These are phyloP conservation scores for Danio albolineatus DNA, from an alignment of 2,797 vertebrate species.

Conservation along the genomic window DNA sequence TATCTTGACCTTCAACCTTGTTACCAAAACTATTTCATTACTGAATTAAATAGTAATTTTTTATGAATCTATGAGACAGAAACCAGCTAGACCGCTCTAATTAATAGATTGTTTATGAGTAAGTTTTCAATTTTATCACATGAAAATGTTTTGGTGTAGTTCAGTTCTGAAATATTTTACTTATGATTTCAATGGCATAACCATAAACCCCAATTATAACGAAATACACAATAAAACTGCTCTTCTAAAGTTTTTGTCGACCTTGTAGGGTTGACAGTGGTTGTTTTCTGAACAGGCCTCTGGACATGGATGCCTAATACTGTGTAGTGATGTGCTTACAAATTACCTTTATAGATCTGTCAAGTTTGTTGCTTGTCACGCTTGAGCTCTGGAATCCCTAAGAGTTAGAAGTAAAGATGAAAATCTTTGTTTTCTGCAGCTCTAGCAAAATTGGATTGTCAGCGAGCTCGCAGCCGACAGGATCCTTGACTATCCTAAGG, in stretches of 20 bases:
- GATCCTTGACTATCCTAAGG: conserved; percentile 20
- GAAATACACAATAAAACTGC: background rate
- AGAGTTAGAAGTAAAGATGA: conserved; percentile 25
- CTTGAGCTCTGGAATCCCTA: conserved; percentile 29
- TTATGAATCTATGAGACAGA: background rate
- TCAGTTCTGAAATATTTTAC: background rate
- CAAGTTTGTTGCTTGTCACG: conserved; percentile 33
- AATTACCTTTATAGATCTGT: conserved; percentile 29
- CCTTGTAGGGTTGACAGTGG: background rate
- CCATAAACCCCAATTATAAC: background rate
- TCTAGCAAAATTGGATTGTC: conserved; percentile 28
- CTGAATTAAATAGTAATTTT: background rate
- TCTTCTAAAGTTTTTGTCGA: background rate
- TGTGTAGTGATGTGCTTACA: conserved; percentile 17
- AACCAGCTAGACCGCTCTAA: background rate
- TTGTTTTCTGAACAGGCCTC: background rate
- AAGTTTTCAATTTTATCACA: background rate
- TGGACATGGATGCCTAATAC: conserved; percentile 32
- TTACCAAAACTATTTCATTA: background rate
- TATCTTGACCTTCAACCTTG: background rate
- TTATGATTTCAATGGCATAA: background rate
- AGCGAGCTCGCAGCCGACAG: background rate
- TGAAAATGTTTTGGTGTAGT: too few relatives aligned
- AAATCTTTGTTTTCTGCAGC: conserved; percentile 40
- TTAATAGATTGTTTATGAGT: background rate